phyloP scores from a whole-genome alignment of 2,113 vertebrate genomes.

The Caloenas nicobarica region DNA sequence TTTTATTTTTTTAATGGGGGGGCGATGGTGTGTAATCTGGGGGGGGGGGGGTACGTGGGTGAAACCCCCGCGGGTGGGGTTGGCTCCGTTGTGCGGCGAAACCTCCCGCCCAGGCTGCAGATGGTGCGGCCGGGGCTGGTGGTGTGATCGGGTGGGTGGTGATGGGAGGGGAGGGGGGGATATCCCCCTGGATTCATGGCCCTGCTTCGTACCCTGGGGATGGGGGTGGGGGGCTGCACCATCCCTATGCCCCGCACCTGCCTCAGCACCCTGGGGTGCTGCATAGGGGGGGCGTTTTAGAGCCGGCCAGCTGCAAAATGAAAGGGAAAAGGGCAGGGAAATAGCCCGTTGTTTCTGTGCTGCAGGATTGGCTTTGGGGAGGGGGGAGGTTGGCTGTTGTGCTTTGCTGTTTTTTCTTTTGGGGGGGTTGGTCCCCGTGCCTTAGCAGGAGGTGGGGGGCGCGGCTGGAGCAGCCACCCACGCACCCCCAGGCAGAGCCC shows the following conservation, averaged over 20 bases:
- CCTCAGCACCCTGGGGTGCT: not conserved
- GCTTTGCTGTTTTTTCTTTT: not conserved
- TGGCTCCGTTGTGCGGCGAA: not conserved
- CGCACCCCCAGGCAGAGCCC: not conserved
- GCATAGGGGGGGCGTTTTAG: not conserved
- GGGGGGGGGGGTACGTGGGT: not conserved
- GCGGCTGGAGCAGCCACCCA: not conserved
- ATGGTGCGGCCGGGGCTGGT: constrained; percentile 24
- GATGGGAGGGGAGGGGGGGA: not conserved
- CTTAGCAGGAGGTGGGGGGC: no score
- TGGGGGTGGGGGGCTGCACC: not conserved
- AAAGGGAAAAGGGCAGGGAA: not conserved
- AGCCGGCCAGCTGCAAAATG: not conserved
- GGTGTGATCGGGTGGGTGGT: constrained; percentile 27
- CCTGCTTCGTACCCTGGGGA: not conserved
- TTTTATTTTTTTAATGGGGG: not conserved
- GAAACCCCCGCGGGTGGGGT: not conserved
- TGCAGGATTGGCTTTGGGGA: not conserved
- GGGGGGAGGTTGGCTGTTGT: not conserved
- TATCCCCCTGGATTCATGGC: not conserved
- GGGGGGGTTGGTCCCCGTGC: not conserved
- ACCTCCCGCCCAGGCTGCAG: not conserved
- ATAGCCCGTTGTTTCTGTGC: not conserved
- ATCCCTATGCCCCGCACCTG: no score
- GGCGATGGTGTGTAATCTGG: not conserved